Evolutionary conservation across 2,113 vertebrate species (phyloP).

Genomic region (Archocentrus centrarchus): DNA sequence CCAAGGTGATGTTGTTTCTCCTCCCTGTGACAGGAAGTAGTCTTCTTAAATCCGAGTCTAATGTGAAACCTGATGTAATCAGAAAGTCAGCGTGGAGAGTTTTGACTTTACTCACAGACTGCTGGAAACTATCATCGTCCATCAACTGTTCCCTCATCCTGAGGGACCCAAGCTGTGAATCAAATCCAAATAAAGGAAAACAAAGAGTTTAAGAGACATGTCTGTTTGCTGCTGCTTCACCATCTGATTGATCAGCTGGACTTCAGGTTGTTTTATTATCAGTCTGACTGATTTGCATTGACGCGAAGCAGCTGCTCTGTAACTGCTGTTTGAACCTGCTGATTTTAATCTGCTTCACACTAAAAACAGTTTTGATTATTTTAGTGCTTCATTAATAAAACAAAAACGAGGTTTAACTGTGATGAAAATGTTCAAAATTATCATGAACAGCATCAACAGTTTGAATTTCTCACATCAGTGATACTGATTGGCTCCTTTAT

Average conservation of each 20-base stretch:
- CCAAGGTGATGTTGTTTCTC: not conserved
- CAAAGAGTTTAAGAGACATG: not conserved
- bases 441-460: not conserved
- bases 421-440: not conserved
- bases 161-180: not conserved
- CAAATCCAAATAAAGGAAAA: not conserved
- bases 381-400: not conserved
- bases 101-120: no score
- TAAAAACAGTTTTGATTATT: not conserved
- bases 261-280: not conserved
- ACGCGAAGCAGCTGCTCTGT: no score
- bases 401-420: not conserved
- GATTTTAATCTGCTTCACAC: not conserved
- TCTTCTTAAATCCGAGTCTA: accelerated
- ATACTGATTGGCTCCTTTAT: not conserved
- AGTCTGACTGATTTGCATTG: not conserved
- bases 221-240: no score
- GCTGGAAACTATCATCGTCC: no score
- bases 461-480: not conserved
- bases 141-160: no score
- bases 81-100: not conserved
- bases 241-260: not conserved
- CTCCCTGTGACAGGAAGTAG: not conserved
- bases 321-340: no score
- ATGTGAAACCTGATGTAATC: not conserved